Conservation (phyloP, 1,140 invertebrate species). For the Cyclargus thomasi region DNA sequence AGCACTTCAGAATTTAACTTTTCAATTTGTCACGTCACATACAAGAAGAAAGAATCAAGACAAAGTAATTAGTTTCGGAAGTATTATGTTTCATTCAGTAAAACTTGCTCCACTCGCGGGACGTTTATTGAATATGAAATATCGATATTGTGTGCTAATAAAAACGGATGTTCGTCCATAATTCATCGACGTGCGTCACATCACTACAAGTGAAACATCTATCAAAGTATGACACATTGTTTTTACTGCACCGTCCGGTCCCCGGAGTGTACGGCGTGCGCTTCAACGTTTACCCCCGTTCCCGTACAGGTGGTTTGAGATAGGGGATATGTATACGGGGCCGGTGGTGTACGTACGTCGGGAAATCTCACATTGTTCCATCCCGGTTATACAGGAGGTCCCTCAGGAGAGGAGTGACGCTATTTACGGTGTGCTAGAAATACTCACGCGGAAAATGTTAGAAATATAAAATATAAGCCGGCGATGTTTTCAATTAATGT, state of each 20-base stretch:
- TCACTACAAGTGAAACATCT: conserved; percentile 32
- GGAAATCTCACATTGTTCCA: neutral
- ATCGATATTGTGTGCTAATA: neutral
- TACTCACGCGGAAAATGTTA: neutral
- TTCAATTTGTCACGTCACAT: neutral
- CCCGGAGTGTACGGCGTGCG: neutral
- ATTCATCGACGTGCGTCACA: conserved; percentile 23
- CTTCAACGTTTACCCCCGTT: neutral
- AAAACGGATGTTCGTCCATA: conserved; percentile 6
- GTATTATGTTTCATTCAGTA: neutral
- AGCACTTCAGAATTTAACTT: neutral
- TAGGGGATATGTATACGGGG: neutral
- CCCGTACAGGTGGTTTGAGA: neutral
- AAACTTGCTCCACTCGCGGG: neutral
- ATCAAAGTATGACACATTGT: conserved; percentile 56
- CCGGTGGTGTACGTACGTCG: neutral
- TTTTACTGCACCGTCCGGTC: conserved; percentile 29
- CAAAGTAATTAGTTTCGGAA: neutral
- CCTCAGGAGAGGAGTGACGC: neutral
- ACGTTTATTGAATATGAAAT: neutral
- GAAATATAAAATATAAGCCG: neutral
- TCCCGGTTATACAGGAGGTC: neutral
- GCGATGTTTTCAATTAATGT: too few relatives aligned
- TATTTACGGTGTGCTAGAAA: neutral
- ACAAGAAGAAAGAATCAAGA: neutral